phyloP scores from a whole-genome alignment of 1,140 invertebrate genomes.

The Pollicipes pollicipes region DNA sequence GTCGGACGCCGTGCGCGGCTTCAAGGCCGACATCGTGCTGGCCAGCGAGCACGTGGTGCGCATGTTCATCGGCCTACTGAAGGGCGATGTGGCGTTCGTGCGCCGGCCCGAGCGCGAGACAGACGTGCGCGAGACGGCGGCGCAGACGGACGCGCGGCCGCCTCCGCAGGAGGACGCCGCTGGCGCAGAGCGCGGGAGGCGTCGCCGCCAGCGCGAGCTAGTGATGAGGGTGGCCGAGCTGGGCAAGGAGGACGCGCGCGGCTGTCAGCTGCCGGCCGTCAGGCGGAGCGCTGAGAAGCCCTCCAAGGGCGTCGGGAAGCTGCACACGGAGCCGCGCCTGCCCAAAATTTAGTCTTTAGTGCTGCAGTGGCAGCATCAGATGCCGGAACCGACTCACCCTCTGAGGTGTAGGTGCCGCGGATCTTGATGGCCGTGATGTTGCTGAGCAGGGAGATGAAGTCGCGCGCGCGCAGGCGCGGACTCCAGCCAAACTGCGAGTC shows the following conservation, averaged over 20 bases:
- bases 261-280: background rate
- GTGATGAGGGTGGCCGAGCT: background rate
- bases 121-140: background rate
- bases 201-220: background rate
- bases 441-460: conserved; percentile 77
- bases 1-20: background rate
- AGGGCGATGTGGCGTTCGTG: background rate
- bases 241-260: too few species aligned
- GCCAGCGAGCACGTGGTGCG: background rate
- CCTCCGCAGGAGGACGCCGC: too few species aligned
- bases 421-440: conserved; percentile 91
- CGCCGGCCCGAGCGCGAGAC: background rate
- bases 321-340: background rate
- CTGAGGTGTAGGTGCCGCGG: conserved; percentile 66
- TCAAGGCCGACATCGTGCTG: background rate
- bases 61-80: background rate
- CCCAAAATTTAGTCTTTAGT: background rate
- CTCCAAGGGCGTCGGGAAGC: background rate
- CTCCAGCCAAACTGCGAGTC: conserved; percentile 79
- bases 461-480: conserved; percentile 58
- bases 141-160: background rate
- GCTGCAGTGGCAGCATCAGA: background rate
- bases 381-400: conserved; percentile 28
- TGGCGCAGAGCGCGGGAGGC: too few species aligned
- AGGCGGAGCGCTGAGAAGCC: background rate